Conservation (phyloP, 2,888 invertebrate genomes). For the Venustoraphidia nigricollis region DNA sequence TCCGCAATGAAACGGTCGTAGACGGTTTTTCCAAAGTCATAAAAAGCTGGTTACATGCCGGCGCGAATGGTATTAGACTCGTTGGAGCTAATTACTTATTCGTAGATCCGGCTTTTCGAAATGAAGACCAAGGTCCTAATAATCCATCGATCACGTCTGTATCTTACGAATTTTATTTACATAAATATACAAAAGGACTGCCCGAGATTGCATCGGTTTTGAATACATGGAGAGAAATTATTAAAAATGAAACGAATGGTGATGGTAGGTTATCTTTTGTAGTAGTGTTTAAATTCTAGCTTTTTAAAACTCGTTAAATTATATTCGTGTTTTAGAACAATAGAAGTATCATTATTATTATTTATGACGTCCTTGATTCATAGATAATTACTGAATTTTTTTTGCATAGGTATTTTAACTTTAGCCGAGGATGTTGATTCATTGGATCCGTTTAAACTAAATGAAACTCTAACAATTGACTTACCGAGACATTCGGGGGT, state of each 20-base stretch:
- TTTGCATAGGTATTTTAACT: slow-evolving; percentile 20
- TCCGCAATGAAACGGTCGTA: slow-evolving; percentile 49
- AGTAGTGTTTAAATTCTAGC: neutral
- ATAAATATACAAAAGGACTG: slow-evolving; percentile 47
- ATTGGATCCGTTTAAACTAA: slow-evolving; percentile 21
- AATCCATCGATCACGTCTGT: slow-evolving; percentile 26
- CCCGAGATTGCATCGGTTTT: slow-evolving; percentile 41
- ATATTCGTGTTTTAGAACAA: neutral
- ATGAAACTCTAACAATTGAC: slow-evolving; percentile 24
- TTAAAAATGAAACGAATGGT: slow-evolving; percentile 36
- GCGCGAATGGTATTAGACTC: slow-evolving; percentile 70
- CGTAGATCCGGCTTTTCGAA: slow-evolving; percentile 35
- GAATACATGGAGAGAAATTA: slow-evolving; percentile 42
- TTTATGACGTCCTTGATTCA: no score
- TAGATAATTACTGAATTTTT: no score
- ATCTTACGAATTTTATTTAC: slow-evolving; percentile 48
- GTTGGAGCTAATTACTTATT: slow-evolving; percentile 49
- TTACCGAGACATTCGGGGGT: slow-evolving; percentile 23
- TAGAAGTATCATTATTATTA: no score
- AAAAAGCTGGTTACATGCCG: slow-evolving; percentile 53
- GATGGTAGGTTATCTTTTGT: slow-evolving; percentile 20
- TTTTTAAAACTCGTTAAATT: neutral
- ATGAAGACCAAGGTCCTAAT: slow-evolving; percentile 30
- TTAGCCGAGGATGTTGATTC: slow-evolving; percentile 21
- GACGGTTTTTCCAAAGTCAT: slow-evolving; percentile 50